These are phyloP conservation scores for Matsumyia berberina DNA, from an alignment of 2,888 invertebrate species.

Conservation along the genomic window DNA sequence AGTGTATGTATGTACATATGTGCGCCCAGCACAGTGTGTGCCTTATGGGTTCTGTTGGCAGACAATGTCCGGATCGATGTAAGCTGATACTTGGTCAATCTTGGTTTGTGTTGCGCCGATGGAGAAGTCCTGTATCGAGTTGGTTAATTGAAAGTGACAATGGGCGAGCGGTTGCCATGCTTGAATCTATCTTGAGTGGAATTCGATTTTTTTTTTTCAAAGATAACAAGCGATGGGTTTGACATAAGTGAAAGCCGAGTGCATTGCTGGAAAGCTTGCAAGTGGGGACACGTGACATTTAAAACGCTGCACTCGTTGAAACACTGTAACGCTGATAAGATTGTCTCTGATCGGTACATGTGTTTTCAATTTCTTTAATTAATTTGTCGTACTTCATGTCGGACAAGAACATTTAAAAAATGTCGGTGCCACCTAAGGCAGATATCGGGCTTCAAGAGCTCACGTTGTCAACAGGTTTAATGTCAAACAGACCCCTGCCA, in stretches of 20 bases:
- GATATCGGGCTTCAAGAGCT: not conserved
- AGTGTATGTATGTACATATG: no score
- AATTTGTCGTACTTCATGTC: conserved; percentile 2
- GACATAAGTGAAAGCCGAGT: not conserved
- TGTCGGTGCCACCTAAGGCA: not conserved
- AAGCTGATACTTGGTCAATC: conserved; percentile 54
- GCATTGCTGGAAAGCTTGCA: not conserved
- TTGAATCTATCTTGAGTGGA: not conserved
- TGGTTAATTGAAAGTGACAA: conserved; percentile 49
- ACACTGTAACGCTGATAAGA: conserved; percentile 20
- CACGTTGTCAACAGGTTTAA: not conserved
- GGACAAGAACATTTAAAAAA: not conserved
- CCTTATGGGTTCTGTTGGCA: conserved; percentile 42
- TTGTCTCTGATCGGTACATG: not conserved
- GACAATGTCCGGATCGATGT: conserved; percentile 43
- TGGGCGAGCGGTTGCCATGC: conserved; percentile 8
- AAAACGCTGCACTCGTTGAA: not conserved
- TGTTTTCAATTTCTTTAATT: conserved; percentile 15
- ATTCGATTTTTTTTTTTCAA: not conserved
- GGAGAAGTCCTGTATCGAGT: not conserved
- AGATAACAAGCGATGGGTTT: not conserved
- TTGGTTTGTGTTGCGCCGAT: conserved; percentile 9
- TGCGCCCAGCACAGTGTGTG: no score
- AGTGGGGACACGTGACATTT: not conserved
- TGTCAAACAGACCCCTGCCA: not conserved